A percentile compares a stretch with the other conserved stretches of the same genome.
Evolutionary conservation across 2,888 invertebrate species (phyloP).

Genomic region (Nudaria mundana): DNA sequence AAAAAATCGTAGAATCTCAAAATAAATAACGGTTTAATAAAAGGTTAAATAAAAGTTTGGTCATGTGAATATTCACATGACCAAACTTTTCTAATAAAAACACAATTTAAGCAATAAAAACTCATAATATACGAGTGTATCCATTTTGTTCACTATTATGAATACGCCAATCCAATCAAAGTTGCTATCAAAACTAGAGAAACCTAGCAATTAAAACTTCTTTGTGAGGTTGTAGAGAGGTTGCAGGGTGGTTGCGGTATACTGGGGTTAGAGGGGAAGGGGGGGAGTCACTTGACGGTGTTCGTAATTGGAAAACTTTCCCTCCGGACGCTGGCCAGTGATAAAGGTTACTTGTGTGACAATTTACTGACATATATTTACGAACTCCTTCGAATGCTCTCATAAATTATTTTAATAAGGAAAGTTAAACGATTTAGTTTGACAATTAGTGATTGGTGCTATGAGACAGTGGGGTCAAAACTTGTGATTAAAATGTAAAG

Average conservation of each 20-base stretch:
- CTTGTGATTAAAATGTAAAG: too few species aligned
- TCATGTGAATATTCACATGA: conserved; percentile 6
- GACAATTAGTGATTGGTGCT: too few species aligned
- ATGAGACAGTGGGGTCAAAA: too few species aligned
- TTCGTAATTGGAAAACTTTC: conserved; percentile 71
- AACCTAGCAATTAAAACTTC: conserved; percentile 79
- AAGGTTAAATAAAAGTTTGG: not conserved
- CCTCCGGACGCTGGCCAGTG: conserved; percentile 45
- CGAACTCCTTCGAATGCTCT: not conserved
- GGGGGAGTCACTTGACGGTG: conserved; percentile 69
- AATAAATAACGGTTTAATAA: too few species aligned
- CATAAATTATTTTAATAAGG: not conserved
- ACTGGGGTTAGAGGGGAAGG: conserved; percentile 32
- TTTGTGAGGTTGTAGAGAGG: conserved; percentile 56
- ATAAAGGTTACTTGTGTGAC: conserved; percentile 66
- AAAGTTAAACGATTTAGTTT: too few species aligned
- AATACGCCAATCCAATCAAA: conserved; percentile 57
- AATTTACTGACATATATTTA: conserved; percentile 36
- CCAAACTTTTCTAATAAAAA: conserved; percentile 13
- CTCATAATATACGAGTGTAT: conserved; percentile 23
- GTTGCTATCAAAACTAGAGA: conserved; percentile 64
- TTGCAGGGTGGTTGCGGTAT: conserved; percentile 15
- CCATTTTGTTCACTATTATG: conserved; percentile 33
- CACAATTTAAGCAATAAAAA: conserved; percentile 19
- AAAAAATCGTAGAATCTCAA: too few species aligned